These are phyloP conservation scores for Eurytoma californica DNA, from an alignment of 2,888 invertebrate genomes.

Conservation along the genomic window DNA sequence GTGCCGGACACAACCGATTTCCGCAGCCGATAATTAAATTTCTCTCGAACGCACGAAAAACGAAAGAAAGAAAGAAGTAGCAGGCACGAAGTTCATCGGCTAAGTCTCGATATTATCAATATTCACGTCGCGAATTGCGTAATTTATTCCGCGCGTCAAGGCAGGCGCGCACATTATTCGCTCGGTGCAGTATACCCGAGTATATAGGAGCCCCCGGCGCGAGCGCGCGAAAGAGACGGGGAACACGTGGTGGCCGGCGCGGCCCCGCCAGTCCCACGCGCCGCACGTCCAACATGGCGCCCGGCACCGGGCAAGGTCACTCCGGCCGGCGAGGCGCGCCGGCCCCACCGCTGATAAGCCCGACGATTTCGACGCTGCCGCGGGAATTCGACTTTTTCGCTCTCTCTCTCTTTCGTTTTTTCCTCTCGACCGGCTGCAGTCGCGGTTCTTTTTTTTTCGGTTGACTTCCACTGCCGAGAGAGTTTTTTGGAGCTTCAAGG, in stretches of 20 bases:
- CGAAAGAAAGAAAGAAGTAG: no score
- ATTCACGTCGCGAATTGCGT: background rate
- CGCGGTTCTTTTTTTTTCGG: background rate
- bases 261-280: conserved; percentile 46
- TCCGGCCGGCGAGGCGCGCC: conserved; percentile 58
- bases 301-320: conserved; percentile 66
- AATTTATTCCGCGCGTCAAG: conserved; percentile 20
- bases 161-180: conserved; percentile 5
- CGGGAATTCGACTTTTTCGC: background rate
- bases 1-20: no score
- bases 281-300: conserved; percentile 70
- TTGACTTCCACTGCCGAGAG: background rate
- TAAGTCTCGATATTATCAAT: background rate
- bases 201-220: background rate
- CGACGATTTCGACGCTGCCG: background rate
- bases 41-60: no score
- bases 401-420: background rate
- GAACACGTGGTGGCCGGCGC: conserved; percentile 41
- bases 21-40: no score
- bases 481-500: no score
- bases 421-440: background rate
- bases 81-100: no score
- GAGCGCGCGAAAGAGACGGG: conserved; percentile 15
- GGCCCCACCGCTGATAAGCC: no score
- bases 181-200: conserved; percentile 6